Evolutionary conservation across 2,888 invertebrate species (phyloP).

Genomic region (Bruchidius siliquastri): DNA sequence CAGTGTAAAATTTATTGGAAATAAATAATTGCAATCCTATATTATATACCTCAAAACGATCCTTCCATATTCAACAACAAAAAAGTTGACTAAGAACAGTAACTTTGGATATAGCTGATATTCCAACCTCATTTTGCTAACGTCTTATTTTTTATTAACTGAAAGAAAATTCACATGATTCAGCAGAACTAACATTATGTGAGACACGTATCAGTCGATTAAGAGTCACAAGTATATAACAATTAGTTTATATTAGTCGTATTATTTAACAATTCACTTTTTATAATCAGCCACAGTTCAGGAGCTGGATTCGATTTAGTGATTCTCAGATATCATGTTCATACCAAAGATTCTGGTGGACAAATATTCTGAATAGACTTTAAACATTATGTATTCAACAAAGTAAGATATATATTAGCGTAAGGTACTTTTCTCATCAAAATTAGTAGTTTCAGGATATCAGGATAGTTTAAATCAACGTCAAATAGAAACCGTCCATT

Average conservation of each 20-base stretch:
- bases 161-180: slow-evolving; percentile 9
- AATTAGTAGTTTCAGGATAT: too few species aligned
- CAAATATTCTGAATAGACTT: too few species aligned
- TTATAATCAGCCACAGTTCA: slow-evolving; percentile 10
- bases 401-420: too few species aligned
- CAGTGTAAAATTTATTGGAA: background rate
- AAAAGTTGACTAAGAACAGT: background rate
- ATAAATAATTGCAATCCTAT: background rate
- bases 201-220: slow-evolving; percentile 32
- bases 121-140: background rate
- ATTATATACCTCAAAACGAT: background rate
- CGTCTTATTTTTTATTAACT: slow-evolving; percentile 10
- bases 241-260: slow-evolving; percentile 28
- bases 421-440: too few species aligned
- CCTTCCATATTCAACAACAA: background rate
- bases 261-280: slow-evolving; percentile 33
- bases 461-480: too few species aligned
- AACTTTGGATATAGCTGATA: background rate
- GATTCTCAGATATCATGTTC: background rate
- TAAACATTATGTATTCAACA: too few species aligned
- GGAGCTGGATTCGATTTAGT: background rate
- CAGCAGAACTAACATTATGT: slow-evolving; percentile 16
- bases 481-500: too few species aligned
- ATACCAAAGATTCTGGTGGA: background rate
- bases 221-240: slow-evolving; percentile 32